phyloP scores from a whole-genome alignment of 2,888 invertebrate genomes.

The Keiferia lycopersicella region DNA sequence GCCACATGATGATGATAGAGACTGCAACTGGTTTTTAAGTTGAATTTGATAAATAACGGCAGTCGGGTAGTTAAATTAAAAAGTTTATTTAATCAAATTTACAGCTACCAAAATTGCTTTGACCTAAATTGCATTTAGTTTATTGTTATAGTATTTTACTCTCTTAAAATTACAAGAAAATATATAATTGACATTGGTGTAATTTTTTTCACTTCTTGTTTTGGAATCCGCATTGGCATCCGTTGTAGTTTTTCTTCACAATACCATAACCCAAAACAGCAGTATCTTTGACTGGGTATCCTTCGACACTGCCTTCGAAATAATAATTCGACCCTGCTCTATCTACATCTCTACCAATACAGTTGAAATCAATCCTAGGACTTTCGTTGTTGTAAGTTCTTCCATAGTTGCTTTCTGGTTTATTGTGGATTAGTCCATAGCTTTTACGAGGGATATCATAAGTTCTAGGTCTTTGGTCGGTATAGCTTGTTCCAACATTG shows the following conservation, averaged over 20 bases:
- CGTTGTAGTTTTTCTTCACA: background rate
- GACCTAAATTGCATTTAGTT: too few species aligned
- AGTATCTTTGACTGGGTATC: background rate
- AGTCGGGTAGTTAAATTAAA: too few species aligned
- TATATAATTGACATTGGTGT: too few species aligned
- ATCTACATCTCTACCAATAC: background rate
- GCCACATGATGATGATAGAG: too few species aligned
- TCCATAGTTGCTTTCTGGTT: background rate
- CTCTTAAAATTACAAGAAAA: too few species aligned
- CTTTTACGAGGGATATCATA: background rate
- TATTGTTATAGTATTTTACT: too few species aligned
- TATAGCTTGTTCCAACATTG: background rate
- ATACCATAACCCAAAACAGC: background rate
- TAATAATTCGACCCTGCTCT: background rate
- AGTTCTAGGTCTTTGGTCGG: background rate
- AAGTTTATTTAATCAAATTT: too few species aligned
- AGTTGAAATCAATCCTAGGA: background rate
- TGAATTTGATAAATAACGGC: too few species aligned
- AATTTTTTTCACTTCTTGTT: too few species aligned
- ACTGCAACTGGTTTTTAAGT: background rate
- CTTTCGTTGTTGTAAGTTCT: background rate
- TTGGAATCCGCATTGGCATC: background rate
- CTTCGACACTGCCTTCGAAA: background rate
- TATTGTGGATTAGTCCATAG: background rate
- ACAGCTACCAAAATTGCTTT: too few species aligned